Evolutionary conservation across 2,797 vertebrate genomes (phyloP).

Genomic region (Mus spretus): DNA sequence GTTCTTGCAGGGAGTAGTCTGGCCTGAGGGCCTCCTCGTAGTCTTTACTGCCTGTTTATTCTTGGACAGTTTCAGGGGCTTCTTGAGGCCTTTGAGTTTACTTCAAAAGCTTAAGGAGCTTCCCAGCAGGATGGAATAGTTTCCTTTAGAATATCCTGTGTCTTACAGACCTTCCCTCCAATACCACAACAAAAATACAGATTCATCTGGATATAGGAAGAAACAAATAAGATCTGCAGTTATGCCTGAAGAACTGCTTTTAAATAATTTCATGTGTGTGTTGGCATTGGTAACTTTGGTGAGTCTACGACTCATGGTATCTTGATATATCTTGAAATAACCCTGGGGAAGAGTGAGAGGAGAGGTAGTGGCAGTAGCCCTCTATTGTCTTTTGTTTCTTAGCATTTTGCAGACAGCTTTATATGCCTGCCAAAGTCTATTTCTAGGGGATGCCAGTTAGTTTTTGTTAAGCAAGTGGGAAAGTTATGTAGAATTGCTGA

Average conservation of each 20-base stretch:
- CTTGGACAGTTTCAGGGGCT: background rate
- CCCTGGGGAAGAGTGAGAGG: background rate
- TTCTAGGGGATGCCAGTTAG: background rate
- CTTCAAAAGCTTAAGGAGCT: background rate
- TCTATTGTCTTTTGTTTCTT: background rate
- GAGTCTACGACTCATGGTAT: background rate
- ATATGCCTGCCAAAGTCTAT: background rate
- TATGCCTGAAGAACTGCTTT: background rate
- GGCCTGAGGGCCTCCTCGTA: background rate
- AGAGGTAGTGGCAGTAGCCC: background rate
- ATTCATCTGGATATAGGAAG: background rate
- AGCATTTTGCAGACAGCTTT: background rate
- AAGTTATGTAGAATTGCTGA: slow-evolving; percentile 9
- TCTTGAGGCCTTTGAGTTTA: background rate
- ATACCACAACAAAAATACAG: background rate
- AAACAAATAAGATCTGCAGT: slow-evolving; percentile 5
- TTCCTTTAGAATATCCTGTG: background rate
- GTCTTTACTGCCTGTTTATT: background rate
- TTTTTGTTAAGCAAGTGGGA: slow-evolving; percentile 6
- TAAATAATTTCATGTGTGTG: background rate
- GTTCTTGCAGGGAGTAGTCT: background rate
- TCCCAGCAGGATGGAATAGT: background rate
- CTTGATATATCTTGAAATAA: background rate
- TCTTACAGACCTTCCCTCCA: background rate
- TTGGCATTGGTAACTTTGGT: background rate